Percentiles rank a stretch among this genome's conserved stretches.
phyloP scores from a whole-genome alignment of 2,797 vertebrate genomes.

The Lagorchestes hirsutus region DNA sequence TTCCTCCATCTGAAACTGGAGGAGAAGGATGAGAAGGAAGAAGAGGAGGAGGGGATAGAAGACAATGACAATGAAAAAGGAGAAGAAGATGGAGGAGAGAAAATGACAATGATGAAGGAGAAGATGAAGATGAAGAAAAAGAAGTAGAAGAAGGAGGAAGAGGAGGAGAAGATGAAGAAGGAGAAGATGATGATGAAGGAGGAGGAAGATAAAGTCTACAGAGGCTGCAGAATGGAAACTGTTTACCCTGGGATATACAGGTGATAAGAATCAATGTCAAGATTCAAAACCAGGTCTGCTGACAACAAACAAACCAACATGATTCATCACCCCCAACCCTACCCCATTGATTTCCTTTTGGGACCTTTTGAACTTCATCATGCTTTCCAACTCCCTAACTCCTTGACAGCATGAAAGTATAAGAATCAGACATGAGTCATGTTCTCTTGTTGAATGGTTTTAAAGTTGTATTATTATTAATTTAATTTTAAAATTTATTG shows the following conservation, averaged over 20 bases:
- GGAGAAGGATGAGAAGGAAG: no score
- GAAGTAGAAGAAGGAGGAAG: no score
- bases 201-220: neutral
- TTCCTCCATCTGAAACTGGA: neutral
- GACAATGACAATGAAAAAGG: no score
- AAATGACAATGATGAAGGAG: no score
- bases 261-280: neutral
- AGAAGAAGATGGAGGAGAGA: no score
- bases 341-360: fast-evolving
- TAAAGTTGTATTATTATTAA: neutral
- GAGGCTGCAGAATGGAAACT: neutral
- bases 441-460: neutral
- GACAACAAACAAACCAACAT: fast-evolving
- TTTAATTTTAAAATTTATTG: no score
- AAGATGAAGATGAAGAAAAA: no score
- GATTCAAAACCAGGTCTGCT: neutral
- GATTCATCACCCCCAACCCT: no score
- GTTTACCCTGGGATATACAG: neutral
- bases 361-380: neutral
- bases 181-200: no score
- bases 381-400: neutral
- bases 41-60: no score
- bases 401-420: neutral
- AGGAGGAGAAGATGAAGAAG: no score
- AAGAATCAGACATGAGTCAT: neutral